Evolutionary conservation across 2,113 vertebrate genomes (phyloP).

Genomic region (Orthonyx spaldingii): DNA sequence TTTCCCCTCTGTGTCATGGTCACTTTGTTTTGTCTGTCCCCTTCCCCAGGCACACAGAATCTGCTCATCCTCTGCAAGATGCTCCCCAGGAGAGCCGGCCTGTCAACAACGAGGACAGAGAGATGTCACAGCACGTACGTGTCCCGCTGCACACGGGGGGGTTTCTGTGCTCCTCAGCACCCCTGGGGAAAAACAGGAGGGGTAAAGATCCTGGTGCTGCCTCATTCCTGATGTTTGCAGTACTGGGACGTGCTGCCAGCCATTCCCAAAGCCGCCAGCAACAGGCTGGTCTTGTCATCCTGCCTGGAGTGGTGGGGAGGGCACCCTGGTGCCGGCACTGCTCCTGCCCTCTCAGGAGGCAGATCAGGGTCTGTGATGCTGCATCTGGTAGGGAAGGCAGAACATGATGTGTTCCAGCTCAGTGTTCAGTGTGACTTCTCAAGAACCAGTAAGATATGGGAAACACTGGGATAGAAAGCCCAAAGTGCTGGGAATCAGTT

Average conservation of each 20-base stretch:
- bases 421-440: neutral
- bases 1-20: neutral
- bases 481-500: neutral
- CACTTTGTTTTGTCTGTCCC: neutral
- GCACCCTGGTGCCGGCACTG: neutral
- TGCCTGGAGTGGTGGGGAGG: neutral
- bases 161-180: neutral
- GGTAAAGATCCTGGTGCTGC: neutral
- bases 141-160: neutral
- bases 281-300: neutral
- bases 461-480: neutral
- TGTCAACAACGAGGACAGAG: constrained; percentile 37
- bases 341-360: neutral
- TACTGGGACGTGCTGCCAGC: neutral
- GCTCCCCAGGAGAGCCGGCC: constrained; percentile 56
- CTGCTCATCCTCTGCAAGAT: constrained; percentile 58
- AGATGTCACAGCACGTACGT: constrained; percentile 51
- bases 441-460: neutral
- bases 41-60: constrained; percentile 14
- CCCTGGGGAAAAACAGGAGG: neutral
- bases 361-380: neutral
- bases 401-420: neutral
- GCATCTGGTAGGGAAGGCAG: neutral
- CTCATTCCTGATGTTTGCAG: accelerated
- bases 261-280: neutral